Base-by-base conservation (phyloP, 2,113 vertebrate species). In the Oceanodroma tethys region DNA sequence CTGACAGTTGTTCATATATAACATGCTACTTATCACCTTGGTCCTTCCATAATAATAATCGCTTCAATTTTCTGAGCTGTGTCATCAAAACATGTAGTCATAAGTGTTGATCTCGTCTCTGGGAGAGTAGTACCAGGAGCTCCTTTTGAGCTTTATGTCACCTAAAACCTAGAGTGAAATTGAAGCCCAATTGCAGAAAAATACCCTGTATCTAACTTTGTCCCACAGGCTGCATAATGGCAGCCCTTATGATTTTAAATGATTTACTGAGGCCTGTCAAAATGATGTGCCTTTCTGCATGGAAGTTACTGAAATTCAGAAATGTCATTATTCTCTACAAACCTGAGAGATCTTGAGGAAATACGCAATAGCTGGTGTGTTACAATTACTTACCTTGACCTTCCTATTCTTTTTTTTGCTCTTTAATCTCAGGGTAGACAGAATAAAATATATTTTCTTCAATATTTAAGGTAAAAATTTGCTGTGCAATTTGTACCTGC, bases 151-250 rank as follows among this genome's bases (percentile, higher is more conserved):
- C 62, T 92, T 88, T 75, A 47, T 73, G 78, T 93, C 89, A 95
- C 92, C 93, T 94, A 81, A 97, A 86, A 78, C 70, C 60, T 45
- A 81, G 26, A 91, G n/a, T 40, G 58, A 97, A 97, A 96, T 84
- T 91, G 87, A 95, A 95, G 86, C 87, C 92, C 84, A 96, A 53
- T 78, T 96, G 91, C 94, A 96, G 72, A 94, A 97, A 98, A 97
- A 92, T 86, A 88, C 47, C 56, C 78, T n/a, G 47, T 70, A 56
- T 93, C 65, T 93, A 86, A 84, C 75, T 85, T 73, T 94, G 88
- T 91, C 80, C 95, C 58, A 94, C 55, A 85, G 72, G 86, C 80
- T 94, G 91, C 86, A 88, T 96, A 94, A 95, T 87, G 81, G 86
- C 38, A 94, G 38, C 36, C 71, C 62, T 95, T 88, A 68, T 56